These are phyloP conservation scores for Mylabris phalerata DNA, from an alignment of 1,140 invertebrate species.

Conservation along the genomic window DNA sequence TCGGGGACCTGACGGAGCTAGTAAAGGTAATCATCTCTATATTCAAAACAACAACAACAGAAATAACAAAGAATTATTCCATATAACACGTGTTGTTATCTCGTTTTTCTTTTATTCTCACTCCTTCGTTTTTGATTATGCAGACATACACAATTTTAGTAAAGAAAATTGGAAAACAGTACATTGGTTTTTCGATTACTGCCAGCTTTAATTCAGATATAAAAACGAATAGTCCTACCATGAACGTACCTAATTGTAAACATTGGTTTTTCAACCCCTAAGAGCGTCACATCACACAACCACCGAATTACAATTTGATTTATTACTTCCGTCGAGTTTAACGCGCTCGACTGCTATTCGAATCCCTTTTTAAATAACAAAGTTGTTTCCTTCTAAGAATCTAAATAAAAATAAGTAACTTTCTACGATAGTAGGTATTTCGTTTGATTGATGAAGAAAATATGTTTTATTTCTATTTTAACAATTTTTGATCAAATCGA, in stretches of 20 bases:
- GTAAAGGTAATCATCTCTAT: slow-evolving; percentile 70
- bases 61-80: too few species aligned
- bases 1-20: slow-evolving; percentile 90
- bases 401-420: too few species aligned
- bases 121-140: not conserved
- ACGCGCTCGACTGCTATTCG: not conserved
- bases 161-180: slow-evolving; percentile 22
- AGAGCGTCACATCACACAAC: not conserved
- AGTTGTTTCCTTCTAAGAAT: too few species aligned
- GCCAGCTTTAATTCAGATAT: slow-evolving; percentile 28
- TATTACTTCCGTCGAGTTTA: not conserved
- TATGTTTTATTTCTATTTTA: too few species aligned
- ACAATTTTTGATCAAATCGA: too few species aligned
- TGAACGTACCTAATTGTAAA: slow-evolving; percentile 27
- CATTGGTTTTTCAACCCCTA: not conserved
- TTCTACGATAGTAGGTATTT: too few species aligned
- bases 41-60: too few species aligned
- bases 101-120: not conserved
- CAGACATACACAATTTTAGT: slow-evolving; percentile 4
- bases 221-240: slow-evolving; percentile 19
- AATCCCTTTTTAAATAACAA: too few species aligned
- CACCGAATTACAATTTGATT: slow-evolving; percentile 7
- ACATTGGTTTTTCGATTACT: slow-evolving; percentile 23
- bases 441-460: too few species aligned
- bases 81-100: too few species aligned